Conservation (phyloP, 2,888 invertebrate genomes). For the Kryphioiulus occultus region DNA sequence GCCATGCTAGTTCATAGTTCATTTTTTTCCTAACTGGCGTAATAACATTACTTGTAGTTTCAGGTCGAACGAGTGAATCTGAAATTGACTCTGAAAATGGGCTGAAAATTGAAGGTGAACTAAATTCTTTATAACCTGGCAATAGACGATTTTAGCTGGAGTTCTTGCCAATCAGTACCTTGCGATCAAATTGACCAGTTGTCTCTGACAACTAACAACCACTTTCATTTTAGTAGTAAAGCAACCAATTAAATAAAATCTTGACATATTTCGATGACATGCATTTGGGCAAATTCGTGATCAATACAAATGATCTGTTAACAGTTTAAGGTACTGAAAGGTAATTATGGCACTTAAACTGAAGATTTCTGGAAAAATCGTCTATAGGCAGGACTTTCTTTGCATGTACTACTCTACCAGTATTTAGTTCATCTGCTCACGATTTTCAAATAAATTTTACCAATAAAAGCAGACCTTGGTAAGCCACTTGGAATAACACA, state of each 20-base stretch:
- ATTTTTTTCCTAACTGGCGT: background rate
- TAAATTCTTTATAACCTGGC: background rate
- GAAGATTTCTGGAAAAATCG: background rate
- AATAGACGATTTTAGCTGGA: background rate
- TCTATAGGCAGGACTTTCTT: background rate
- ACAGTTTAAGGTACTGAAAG: too few relatives aligned
- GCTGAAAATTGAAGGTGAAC: constrained; percentile 12
- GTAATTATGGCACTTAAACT: background rate
- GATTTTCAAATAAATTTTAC: background rate
- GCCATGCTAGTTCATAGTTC: background rate
- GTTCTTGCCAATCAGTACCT: too few relatives aligned
- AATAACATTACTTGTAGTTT: background rate
- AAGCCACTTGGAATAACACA: constrained; percentile 37
- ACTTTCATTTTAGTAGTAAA: too few relatives aligned
- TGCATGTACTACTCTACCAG: background rate
- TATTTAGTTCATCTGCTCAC: background rate
- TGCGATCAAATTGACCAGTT: too few relatives aligned
- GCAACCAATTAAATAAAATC: too few relatives aligned
- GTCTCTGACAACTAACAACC: too few relatives aligned
- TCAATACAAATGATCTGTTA: too few relatives aligned
- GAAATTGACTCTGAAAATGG: background rate
- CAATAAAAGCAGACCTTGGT: background rate
- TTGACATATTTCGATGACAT: too few relatives aligned
- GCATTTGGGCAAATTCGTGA: too few relatives aligned
- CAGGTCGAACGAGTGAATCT: constrained; percentile 1